Evolutionary conservation across 2,797 vertebrate genomes (phyloP).

Genomic region (Alauda arvensis): DNA sequence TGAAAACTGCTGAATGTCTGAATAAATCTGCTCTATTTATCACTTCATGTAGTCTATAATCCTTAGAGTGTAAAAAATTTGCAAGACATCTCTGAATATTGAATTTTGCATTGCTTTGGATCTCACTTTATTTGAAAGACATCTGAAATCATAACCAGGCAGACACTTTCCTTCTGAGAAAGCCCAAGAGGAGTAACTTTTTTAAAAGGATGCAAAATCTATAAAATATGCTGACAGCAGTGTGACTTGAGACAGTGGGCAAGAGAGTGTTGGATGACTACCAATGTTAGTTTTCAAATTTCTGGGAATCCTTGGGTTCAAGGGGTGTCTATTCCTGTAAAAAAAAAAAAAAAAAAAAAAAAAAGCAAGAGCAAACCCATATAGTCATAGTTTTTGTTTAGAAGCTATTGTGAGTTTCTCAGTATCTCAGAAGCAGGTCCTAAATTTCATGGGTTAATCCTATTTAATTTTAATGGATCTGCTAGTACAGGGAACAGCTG

Average conservation of each 20-base stretch:
- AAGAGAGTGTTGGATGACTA: neutral
- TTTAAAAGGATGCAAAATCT: neutral
- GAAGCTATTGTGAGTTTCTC: neutral
- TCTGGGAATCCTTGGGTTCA: neutral
- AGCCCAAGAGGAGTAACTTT: neutral
- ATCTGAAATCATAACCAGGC: slow-evolving; percentile 33
- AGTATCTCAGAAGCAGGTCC: neutral
- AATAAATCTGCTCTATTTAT: neutral
- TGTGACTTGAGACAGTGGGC: neutral
- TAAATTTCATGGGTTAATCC: slow-evolving; percentile 1
- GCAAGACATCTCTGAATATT: neutral
- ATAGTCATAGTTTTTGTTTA: neutral
- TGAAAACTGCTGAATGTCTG: neutral
- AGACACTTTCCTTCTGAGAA: slow-evolving; percentile 5
- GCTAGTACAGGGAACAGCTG: slow-evolving; percentile 11
- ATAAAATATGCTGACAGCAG: neutral
- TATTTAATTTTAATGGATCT: slow-evolving; percentile 10
- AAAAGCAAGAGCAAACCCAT: neutral
- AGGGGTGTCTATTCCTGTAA: neutral
- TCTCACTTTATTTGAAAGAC: slow-evolving; percentile 12
- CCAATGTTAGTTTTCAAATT: neutral
- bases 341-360: neutral
- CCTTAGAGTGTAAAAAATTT: neutral
- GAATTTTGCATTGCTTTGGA: slow-evolving; percentile 32
- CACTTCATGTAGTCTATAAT: neutral